phyloP scores from a whole-genome alignment of 2,797 vertebrate genomes.

The Etheostoma nigrum region DNA sequence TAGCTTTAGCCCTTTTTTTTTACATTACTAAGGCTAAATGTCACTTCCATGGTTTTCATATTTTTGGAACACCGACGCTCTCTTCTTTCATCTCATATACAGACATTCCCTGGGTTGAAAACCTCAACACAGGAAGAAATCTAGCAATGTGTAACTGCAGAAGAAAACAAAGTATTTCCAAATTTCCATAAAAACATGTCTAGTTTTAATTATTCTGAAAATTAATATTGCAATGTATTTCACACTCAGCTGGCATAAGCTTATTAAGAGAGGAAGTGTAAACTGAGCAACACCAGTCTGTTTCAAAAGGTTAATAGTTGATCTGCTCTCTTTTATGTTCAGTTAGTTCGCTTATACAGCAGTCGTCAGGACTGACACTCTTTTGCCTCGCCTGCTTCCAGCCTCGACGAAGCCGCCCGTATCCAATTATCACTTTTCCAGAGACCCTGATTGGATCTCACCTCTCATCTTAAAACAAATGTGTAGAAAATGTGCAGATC shows the following conservation, averaged over 20 bases:
- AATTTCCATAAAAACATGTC: not conserved
- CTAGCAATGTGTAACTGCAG: not conserved
- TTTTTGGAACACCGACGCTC: not conserved
- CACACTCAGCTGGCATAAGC: not conserved
- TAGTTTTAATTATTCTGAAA: not conserved
- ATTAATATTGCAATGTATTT: not conserved
- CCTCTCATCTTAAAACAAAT: not conserved
- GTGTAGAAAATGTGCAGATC: conserved; percentile 7
- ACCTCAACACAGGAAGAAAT: too few species aligned
- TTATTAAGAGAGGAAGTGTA: not conserved
- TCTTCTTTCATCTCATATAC: not conserved
- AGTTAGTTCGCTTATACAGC: not conserved
- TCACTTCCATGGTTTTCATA: too few species aligned
- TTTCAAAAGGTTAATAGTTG: not conserved
- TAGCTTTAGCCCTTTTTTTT: too few species aligned
- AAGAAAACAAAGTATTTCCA: not conserved
- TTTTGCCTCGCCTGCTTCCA: not conserved
- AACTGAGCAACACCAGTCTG: not conserved
- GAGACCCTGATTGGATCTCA: not conserved
- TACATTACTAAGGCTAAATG: too few species aligned
- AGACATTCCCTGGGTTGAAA: not conserved
- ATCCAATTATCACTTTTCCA: conserved; percentile 38
- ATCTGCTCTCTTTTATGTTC: not conserved
- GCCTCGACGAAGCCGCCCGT: not conserved
- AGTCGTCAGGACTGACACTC: not conserved